These are phyloP conservation scores for Rhagonycha lutea DNA, from an alignment of 2,888 invertebrate species.

Conservation along the genomic window DNA sequence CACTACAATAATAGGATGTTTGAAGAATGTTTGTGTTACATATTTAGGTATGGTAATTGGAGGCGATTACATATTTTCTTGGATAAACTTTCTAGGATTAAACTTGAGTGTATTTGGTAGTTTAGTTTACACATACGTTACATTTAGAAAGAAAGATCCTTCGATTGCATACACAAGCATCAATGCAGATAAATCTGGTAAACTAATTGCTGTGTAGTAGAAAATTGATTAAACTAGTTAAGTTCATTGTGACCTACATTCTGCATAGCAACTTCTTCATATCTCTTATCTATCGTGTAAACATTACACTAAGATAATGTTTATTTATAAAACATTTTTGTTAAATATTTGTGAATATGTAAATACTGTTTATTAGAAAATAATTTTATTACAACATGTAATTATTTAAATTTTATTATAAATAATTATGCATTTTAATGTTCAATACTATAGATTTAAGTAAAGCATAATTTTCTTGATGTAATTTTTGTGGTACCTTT, in stretches of 20 bases:
- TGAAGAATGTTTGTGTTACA: constrained; percentile 97
- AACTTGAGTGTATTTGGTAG: constrained; percentile 92
- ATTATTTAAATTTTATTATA: neutral
- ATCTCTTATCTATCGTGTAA: neutral
- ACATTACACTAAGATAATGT: neutral
- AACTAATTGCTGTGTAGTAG: constrained; percentile 55
- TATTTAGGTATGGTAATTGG: constrained; percentile 98
- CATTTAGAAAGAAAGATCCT: constrained; percentile 69
- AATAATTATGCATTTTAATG: neutral
- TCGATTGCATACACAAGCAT: constrained; percentile 45
- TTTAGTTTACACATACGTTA: constrained; percentile 84
- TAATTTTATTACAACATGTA: neutral
- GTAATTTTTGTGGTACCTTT: neutral
- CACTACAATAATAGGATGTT: constrained; percentile 96
- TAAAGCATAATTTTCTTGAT: neutral
- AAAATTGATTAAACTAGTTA: constrained; percentile 3
- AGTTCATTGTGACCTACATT: neutral
- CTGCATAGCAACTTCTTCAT: neutral
- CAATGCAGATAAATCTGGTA: constrained; percentile 45
- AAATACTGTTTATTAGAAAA: neutral
- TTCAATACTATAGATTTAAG: neutral
- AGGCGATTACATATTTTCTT: constrained; percentile 95
- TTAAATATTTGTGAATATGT: neutral
- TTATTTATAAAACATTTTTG: neutral
- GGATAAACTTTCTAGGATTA: constrained; percentile 92